Conservation (phyloP, 2,113 vertebrate genomes). For the Gymnorhina tibicen region DNA sequence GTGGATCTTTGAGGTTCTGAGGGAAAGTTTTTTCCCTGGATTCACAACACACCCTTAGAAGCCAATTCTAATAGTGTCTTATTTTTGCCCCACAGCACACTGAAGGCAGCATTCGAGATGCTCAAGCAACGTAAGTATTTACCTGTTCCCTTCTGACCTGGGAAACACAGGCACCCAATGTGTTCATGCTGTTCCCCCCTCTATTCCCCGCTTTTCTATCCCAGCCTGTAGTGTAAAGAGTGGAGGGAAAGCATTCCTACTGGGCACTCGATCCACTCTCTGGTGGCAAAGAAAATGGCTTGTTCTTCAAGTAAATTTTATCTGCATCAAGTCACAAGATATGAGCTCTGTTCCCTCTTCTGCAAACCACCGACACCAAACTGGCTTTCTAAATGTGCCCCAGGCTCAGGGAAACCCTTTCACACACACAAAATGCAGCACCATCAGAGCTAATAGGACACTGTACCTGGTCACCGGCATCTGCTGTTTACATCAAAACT, state of each 20-base stretch:
- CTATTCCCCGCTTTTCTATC: not conserved
- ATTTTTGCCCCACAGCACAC: slow-evolving; percentile 75
- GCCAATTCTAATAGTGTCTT: not conserved
- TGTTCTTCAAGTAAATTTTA: not conserved
- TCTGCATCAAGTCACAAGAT: not conserved
- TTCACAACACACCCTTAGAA: not conserved
- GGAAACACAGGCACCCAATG: not conserved
- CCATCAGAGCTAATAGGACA: not conserved
- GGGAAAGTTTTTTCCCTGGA: not conserved
- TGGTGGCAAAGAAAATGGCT: not conserved
- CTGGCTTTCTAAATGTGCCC: not conserved
- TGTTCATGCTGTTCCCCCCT: not conserved
- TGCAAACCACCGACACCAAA: not conserved
- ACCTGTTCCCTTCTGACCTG: not conserved
- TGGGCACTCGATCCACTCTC: not conserved
- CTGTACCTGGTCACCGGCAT: not conserved
- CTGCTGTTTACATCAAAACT: not conserved
- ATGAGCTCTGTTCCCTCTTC: not conserved
- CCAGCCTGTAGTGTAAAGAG: no score
- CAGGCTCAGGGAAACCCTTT: not conserved
- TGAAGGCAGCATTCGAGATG: slow-evolving; percentile 86
- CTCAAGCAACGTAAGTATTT: slow-evolving; percentile 89
- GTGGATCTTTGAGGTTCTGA: not conserved
- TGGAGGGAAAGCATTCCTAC: not conserved
- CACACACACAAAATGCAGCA: not conserved